phyloP scores from a whole-genome alignment of 2,888 invertebrate genomes.

The Erynnis tages region DNA sequence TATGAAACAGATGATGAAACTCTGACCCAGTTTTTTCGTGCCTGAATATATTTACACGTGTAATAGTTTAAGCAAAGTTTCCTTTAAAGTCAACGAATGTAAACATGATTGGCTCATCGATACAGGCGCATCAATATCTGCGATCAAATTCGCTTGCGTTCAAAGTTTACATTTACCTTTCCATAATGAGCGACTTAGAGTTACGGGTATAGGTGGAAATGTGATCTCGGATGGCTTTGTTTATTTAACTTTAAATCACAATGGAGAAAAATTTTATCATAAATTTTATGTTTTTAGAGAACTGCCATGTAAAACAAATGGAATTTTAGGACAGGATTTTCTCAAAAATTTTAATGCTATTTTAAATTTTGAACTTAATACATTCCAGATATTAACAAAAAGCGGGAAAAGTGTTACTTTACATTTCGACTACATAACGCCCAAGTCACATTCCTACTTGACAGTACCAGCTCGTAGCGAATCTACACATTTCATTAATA shows the following conservation, averaged over 20 bases:
- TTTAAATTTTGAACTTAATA: constrained; percentile 12
- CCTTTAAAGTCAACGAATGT: neutral
- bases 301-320: constrained; percentile 14
- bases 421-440: neutral
- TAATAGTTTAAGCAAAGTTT: constrained; percentile 3
- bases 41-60: neutral
- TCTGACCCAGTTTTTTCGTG: constrained; percentile 5
- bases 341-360: constrained; percentile 23
- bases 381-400: neutral
- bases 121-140: constrained; percentile 7
- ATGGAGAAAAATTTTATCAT: neutral
- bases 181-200: neutral
- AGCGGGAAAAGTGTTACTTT: neutral
- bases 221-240: constrained; percentile 2
- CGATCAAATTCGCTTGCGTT: neutral
- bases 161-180: neutral
- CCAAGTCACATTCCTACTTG: neutral
- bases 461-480: constrained; percentile 30
- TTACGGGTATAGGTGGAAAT: constrained; percentile 3
- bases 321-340: constrained; percentile 34
- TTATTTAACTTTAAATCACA: constrained; percentile 8
- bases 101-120: constrained; percentile 5
- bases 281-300: constrained; percentile 17
- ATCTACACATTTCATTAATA: constrained; percentile 29
- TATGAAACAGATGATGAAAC: neutral